Percentiles rank a stretch among this genome's conserved stretches.
phyloP scores from a whole-genome alignment of 2,888 invertebrate species.

The Holacanthella duospinosa region DNA sequence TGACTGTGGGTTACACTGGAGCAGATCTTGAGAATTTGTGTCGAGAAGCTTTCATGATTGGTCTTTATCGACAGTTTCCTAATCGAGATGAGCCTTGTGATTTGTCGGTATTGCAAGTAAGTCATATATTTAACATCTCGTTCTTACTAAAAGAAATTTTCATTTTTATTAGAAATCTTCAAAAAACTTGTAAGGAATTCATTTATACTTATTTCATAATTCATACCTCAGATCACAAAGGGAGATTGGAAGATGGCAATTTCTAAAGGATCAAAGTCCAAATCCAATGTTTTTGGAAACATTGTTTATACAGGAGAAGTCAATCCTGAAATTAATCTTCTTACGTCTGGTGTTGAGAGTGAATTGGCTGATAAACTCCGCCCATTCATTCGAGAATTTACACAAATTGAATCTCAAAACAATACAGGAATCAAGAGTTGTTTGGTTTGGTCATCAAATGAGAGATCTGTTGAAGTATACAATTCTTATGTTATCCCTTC shows the following conservation, averaged over 20 bases:
- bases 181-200: too few relatives aligned
- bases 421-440: neutral
- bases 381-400: too few relatives aligned
- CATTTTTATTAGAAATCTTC: neutral
- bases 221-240: slow-evolving; percentile 10
- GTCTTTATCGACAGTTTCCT: slow-evolving; percentile 8
- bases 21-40: slow-evolving; percentile 78
- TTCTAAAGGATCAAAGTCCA: slow-evolving; percentile 12
- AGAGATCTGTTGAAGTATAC: neutral
- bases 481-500: neutral
- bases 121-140: neutral
- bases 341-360: neutral
- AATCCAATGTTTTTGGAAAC: slow-evolving; percentile 21
- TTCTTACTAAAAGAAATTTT: neutral
- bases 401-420: neutral
- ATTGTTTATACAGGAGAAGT: neutral
- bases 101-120: neutral
- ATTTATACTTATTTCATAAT: too few relatives aligned
- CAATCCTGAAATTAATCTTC: neutral
- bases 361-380: neutral
- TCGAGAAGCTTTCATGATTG: slow-evolving; percentile 55
- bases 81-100: neutral
- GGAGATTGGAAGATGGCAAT: slow-evolving; percentile 24
- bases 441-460: neutral
- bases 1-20: slow-evolving; percentile 66